These are phyloP conservation scores for Listronotus oregonensis DNA, from an alignment of 1,140 invertebrate species.

Conservation along the genomic window DNA sequence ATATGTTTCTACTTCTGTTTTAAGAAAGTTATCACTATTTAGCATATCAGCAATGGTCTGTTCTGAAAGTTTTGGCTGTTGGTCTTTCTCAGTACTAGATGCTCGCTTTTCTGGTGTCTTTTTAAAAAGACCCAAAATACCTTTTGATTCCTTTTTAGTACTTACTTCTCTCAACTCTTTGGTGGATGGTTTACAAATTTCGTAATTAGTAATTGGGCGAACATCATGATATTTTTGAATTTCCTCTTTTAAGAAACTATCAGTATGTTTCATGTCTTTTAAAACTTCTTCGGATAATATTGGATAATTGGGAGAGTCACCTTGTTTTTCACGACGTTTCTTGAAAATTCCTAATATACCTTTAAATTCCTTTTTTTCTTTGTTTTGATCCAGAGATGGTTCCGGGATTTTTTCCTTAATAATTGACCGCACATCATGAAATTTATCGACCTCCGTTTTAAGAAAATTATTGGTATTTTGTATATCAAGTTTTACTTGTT, in stretches of 20 bases:
- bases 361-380: constrained; percentile 11
- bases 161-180: constrained; percentile 4
- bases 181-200: not conserved
- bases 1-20: constrained; percentile 42
- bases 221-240: constrained; percentile 36
- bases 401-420: not conserved
- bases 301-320: constrained; percentile 1
- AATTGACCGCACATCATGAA: constrained; percentile 40
- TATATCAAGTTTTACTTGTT: constrained; percentile 10
- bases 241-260: constrained; percentile 28
- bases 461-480: constrained; percentile 23
- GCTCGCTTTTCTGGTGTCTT: constrained; percentile 6
- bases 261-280: constrained; percentile 26
- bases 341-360: constrained; percentile 7
- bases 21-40: constrained; percentile 39
- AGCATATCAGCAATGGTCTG: constrained; percentile 41
- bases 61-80: constrained; percentile 34
- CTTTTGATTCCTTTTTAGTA: constrained; percentile 23
- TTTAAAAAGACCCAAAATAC: constrained; percentile 21
- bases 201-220: constrained; percentile 16
- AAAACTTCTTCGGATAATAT: constrained; percentile 23
- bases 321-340: too few species aligned
- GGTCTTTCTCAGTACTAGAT: constrained; percentile 15
- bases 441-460: constrained; percentile 36
- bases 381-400: not conserved